Base-by-base conservation (phyloP, 2,113 vertebrate genomes). In the Saimiri boliviensis region DNA sequence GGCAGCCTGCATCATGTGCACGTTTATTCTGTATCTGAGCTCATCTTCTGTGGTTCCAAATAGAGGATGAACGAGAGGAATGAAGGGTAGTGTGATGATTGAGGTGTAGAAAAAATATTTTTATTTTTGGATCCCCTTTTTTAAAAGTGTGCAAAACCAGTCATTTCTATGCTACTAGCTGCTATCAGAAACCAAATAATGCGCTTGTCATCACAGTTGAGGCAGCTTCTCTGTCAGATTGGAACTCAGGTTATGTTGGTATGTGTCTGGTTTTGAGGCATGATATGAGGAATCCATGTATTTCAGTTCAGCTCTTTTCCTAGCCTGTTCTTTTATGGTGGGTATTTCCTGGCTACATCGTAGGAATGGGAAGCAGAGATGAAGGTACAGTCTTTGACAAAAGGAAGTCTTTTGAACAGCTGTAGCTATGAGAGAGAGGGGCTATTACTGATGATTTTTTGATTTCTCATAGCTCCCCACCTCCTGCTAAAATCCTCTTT, bases 41-140 rank as follows among this genome's bases (percentile, higher is more conserved):
- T 74, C 76, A 60, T 91, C 56, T 32, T 71, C 42, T 42, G 49
- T 88, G 49, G 4, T 77, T 88, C 49, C 52, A 35, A 56, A 32
- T 52, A 42, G 66, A 85, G 23, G 4, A 68, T n/a, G 42, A 80
- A 45, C 73, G 80, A 83, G 68, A 11, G 1, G 30, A 20, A 54
- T 82, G 23, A 86, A 63, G 42, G 20, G 3, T 37, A 81, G 25
- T 71, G 10, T 83, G 30, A n/a, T 58, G 25, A 49, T 8, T 80
- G 79, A 70, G 19, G 30, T 11, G n/a, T 54, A 37, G 82, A 56
- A 92, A 96, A 77, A n/a, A 54, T 58, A 47, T 25, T 92, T 87
- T 88, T 91, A 42, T 54, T 77, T 84, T 96, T 49, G 30, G 40
- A 56, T 86, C 25, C 54, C 70, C 74, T 88, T 96, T 93, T 56